Base-by-base conservation (phyloP, 2,888 invertebrate genomes). In the Seira ritae region DNA sequence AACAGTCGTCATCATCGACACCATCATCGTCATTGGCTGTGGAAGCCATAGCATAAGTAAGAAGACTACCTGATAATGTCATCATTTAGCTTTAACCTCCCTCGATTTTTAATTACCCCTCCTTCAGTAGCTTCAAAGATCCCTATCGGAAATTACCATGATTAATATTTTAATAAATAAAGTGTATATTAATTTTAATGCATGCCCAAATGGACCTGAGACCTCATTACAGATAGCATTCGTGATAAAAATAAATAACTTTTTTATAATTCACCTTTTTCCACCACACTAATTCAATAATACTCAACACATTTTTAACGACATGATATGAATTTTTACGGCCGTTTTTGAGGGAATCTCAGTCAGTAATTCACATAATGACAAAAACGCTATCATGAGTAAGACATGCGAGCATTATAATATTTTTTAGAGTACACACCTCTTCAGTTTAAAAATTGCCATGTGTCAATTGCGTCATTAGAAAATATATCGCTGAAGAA, bases 311-410 rank as follows among this genome's bases (percentile, higher is more conserved):
- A 8, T 8, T 62, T 62, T 20, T 62, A 62, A 62, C 19, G 20
- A 62, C 62, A 20, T 62, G 62, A 62, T 62, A 62, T 62, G 62
- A 62, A 62, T 62, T 62, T 62, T 62, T 20, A 62, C 62, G 10
- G n/a, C 62, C 55, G 55, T 55, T 31, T 31, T 31, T 55, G 3
- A 55, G 15, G 55, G 55, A 55, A 8, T 62, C 62, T 20, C 62
- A 20, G 62, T 12, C 22, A 62, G 22, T 20, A 62, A 20, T 62
- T 62, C 62, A 20, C 20, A 62, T 62, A 62, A 62, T 62, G 12
- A 62, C 1, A 62, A 62, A 62, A 62, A 62, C n/a, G 62, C 62
- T n/a, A n/a, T n/a, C n/a, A n/a, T n/a, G n/a, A n/a, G n/a, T n/a
- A n/a, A n/a, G n/a, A 20, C 62, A 62, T n/a, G 62, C 62, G 12